Conservation (phyloP, 2,113 vertebrate species). For the Willisornis vidua region DNA sequence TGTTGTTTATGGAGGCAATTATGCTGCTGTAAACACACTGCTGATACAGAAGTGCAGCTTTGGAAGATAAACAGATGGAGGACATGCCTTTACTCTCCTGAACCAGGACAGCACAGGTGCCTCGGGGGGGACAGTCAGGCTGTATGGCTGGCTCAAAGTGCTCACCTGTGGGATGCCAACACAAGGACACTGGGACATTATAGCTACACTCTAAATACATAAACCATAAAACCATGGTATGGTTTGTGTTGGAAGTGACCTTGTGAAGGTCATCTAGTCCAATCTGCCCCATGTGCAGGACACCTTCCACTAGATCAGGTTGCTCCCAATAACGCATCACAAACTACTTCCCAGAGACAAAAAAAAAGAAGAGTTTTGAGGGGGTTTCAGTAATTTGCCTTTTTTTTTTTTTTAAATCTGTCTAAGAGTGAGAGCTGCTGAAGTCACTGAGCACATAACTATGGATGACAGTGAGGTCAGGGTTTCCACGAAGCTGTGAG, state of each 20-base stretch:
- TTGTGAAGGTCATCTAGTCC: background rate
- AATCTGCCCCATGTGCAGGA: background rate
- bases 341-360: background rate
- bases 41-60: background rate
- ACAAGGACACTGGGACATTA: accelerated
- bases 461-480: background rate
- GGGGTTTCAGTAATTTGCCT: background rate
- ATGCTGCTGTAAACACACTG: accelerated
- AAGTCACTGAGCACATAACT: background rate
- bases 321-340: background rate
- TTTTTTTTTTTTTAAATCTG: background rate
- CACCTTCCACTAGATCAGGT: background rate
- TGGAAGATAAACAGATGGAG: background rate
- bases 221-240: background rate
- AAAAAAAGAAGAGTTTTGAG: background rate
- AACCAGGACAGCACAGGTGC: background rate
- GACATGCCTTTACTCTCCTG: background rate
- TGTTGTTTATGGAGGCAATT: conserved; percentile 20
- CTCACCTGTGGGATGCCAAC: background rate
- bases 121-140: accelerated
- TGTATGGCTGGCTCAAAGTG: accelerated
- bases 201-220: accelerated
- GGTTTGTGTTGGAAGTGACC: background rate
- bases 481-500: conserved; percentile 19
- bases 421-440: background rate